These are phyloP conservation scores for Rhinophrynus dorsalis DNA, from an alignment of 2,797 vertebrate genomes.

Conservation along the genomic window DNA sequence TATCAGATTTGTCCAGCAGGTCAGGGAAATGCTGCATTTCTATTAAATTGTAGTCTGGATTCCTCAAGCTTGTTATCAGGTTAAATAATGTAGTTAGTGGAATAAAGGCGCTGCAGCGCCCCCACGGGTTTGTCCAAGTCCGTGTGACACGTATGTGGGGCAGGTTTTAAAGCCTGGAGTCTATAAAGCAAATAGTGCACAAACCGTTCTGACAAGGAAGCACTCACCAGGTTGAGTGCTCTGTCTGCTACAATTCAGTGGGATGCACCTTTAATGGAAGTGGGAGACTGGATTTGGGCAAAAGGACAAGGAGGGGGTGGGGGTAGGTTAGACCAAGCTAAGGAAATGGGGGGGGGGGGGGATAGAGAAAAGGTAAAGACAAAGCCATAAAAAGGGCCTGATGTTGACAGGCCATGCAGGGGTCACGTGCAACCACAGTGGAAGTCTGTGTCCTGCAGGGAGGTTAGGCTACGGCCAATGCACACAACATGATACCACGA, in stretches of 20 bases:
- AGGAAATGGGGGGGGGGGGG: no score
- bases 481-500: constrained; percentile 83
- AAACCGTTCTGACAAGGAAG: background rate
- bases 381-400: constrained; percentile 56
- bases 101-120: background rate
- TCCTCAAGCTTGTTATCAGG: background rate
- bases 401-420: background rate
- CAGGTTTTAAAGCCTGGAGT: background rate
- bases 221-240: background rate
- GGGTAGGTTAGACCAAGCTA: no score
- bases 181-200: background rate
- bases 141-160: no score
- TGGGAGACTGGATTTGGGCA: no score
- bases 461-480: constrained; percentile 70
- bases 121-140: constrained; percentile 4
- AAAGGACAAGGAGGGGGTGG: no score
- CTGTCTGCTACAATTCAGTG: background rate
- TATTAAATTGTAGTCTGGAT: background rate
- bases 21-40: background rate
- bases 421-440: constrained; percentile 76
- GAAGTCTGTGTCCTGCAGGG: constrained; percentile 78
- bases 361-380: background rate
- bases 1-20: background rate
- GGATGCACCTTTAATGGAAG: background rate
- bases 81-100: constrained; percentile 38